A percentile compares a stretch with the other conserved stretches of the same genome.
Conservation (phyloP, 2,888 invertebrate genomes). For the Oxystoma pomonae region DNA sequence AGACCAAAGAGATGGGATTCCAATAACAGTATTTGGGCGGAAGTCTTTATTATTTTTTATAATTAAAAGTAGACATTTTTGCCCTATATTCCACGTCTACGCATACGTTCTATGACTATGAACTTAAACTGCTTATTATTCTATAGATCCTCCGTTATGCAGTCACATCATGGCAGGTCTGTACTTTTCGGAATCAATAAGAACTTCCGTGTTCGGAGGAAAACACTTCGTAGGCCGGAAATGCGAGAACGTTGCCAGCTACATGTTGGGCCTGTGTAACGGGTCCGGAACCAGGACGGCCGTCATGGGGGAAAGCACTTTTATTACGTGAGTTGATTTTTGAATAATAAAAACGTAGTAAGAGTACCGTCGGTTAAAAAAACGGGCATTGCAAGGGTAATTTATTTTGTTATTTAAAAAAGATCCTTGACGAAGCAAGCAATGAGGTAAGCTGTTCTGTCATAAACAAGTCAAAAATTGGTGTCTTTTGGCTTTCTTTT, state of each 20-base stretch:
- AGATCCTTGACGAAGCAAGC: no score
- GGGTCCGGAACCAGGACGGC: constrained; percentile 26
- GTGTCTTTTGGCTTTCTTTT: no score
- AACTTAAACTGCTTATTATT: constrained; percentile 7
- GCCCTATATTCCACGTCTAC: no score
- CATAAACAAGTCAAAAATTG: no score
- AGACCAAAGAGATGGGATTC: no score
- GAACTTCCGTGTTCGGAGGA: constrained; percentile 40
- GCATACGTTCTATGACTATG: no score
- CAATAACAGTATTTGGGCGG: no score
- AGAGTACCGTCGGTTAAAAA: neutral
- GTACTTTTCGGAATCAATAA: constrained; percentile 62
- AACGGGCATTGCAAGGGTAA: no score
- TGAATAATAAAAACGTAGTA: neutral
- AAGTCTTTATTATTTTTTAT: no score
- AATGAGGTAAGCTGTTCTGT: no score
- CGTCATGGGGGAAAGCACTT: constrained; percentile 42
- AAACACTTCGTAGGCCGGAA: constrained; percentile 58
- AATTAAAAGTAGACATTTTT: no score
- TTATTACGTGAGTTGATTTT: constrained; percentile 32
- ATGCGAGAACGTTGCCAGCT: constrained; percentile 53
- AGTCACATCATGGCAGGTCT: constrained; percentile 59
- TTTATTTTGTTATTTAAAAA: no score
- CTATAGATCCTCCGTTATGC: constrained; percentile 53
- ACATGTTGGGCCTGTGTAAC: constrained; percentile 53